Percentiles rank a stretch among this genome's conserved stretches.
Evolutionary conservation across 1,140 invertebrate genomes (phyloP).

Genomic region (Bombus waltoni): DNA sequence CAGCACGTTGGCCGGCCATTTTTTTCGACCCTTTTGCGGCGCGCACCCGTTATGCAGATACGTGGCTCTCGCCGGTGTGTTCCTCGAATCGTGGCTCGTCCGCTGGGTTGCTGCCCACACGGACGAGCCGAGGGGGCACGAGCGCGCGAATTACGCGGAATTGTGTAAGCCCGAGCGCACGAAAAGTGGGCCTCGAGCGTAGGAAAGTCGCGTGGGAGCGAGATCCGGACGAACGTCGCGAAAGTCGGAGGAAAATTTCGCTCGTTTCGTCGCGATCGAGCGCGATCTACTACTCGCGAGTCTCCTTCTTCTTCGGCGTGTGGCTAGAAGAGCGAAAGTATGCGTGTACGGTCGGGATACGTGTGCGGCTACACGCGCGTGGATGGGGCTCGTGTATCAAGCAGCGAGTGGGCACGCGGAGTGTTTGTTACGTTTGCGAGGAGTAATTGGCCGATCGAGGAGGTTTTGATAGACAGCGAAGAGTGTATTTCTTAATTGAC

Average conservation of each 20-base stretch:
- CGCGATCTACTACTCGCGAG: not conserved
- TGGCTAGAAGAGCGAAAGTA: no score
- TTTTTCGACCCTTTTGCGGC: conserved; percentile 52
- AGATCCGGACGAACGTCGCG: conserved; percentile 6
- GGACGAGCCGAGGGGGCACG: conserved; percentile 8
- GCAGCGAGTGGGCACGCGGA: not conserved
- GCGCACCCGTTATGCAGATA: conserved; percentile 57
- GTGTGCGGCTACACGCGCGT: no score
- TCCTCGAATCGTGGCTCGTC: conserved; percentile 48
- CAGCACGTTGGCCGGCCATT: conserved; percentile 17
- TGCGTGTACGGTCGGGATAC: accelerated
- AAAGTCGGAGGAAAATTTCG: conserved; percentile 4
- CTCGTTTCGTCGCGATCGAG: not conserved
- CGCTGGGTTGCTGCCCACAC: conserved; percentile 40
- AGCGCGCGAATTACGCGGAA: conserved; percentile 58
- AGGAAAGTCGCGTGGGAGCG: conserved; percentile 19
- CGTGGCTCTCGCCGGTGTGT: conserved; percentile 36
- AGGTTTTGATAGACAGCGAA: not conserved
- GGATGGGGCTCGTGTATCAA: not conserved
- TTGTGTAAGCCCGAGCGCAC: conserved; percentile 51
- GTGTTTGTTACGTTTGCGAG: conserved; percentile 6
- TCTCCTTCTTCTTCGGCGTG: not conserved
- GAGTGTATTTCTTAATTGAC: not conserved
- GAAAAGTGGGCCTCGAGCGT: conserved; percentile 52
- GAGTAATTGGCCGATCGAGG: conserved; percentile 12